Conservation (phyloP, 1,140 invertebrate species). For the Drosophila nigromelanica region DNA sequence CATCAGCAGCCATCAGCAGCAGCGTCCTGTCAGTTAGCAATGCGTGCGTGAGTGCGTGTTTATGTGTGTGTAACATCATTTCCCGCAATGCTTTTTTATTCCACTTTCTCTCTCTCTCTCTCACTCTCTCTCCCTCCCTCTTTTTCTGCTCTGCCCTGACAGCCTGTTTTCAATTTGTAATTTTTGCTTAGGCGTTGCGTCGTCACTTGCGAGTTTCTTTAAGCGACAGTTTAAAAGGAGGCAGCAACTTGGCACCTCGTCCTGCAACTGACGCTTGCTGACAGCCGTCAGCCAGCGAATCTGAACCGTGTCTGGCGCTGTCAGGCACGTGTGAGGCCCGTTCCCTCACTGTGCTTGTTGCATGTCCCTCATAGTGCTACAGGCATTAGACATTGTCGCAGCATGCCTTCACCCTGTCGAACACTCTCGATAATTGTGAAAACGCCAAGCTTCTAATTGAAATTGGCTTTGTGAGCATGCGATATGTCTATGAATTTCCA, state of each 20-base stretch:
- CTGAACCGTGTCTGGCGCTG: constrained; percentile 52
- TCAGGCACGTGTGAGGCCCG: constrained; percentile 53
- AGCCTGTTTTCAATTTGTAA: constrained; percentile 58
- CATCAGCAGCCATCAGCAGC: constrained; percentile 30
- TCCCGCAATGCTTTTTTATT: constrained; percentile 31
- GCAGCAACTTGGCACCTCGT: constrained; percentile 23
- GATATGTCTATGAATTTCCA: constrained; percentile 29
- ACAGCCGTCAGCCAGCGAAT: constrained; percentile 23
- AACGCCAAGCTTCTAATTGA: constrained; percentile 35
- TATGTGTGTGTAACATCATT: constrained; percentile 11
- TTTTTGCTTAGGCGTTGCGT: constrained; percentile 42
- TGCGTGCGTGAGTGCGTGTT: constrained; percentile 25
- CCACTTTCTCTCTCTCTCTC: no score
- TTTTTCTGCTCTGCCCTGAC: constrained; percentile 27
- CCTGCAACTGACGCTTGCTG: constrained; percentile 34
- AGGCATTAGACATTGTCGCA: no score
- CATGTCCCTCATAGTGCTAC: neutral
- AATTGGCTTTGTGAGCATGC: constrained; percentile 19
- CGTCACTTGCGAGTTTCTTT: constrained; percentile 49
- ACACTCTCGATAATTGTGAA: constrained; percentile 38
- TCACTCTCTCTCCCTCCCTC: neutral
- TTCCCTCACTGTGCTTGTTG: constrained; percentile 36
- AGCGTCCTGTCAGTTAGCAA: constrained; percentile 30
- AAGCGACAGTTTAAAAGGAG: constrained; percentile 60
- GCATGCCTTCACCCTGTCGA: constrained; percentile 3